These are phyloP conservation scores for Betta splendens DNA, from an alignment of 2,797 vertebrate species.

Conservation along the genomic window DNA sequence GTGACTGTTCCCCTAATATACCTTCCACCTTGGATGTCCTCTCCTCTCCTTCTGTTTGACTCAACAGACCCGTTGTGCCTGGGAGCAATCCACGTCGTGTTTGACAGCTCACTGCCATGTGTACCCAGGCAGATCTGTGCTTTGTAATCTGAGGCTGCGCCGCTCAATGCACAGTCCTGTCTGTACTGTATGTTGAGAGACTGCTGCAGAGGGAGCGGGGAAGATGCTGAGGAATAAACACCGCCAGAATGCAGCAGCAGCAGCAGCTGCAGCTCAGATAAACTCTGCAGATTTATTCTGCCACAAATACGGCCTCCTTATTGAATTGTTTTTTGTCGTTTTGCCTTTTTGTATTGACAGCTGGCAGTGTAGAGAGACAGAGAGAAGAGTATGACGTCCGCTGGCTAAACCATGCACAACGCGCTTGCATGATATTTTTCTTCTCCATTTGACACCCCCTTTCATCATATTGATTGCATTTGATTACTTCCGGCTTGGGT, in stretches of 20 bases:
- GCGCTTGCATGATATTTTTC: no score
- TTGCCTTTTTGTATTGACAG: background rate
- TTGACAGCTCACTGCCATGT: slow-evolving; percentile 70
- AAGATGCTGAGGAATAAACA: slow-evolving; percentile 43
- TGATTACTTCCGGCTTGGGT: slow-evolving; percentile 45
- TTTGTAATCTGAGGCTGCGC: slow-evolving; percentile 70
- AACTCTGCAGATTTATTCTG: slow-evolving; percentile 40
- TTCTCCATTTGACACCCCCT: background rate
- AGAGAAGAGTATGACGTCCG: background rate
- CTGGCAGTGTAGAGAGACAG: background rate
- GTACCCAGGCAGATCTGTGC: slow-evolving; percentile 68
- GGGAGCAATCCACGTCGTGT: slow-evolving; percentile 66
- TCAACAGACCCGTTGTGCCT: slow-evolving; percentile 62
- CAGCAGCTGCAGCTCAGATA: slow-evolving; percentile 53
- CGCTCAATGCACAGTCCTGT: slow-evolving; percentile 70
- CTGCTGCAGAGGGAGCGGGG: slow-evolving; percentile 49
- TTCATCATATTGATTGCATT: slow-evolving; percentile 25
- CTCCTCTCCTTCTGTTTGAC: slow-evolving; percentile 65
- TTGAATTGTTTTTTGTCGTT: slow-evolving; percentile 10
- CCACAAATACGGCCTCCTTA: slow-evolving; percentile 37
- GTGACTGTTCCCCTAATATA: slow-evolving; percentile 26
- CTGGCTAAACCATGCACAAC: background rate
- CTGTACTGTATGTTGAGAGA: slow-evolving; percentile 65
- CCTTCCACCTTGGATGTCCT: slow-evolving; percentile 54
- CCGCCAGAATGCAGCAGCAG: slow-evolving; percentile 54